phyloP scores from a whole-genome alignment of 1,140 invertebrate genomes.

The Monomorium pharaonis region DNA sequence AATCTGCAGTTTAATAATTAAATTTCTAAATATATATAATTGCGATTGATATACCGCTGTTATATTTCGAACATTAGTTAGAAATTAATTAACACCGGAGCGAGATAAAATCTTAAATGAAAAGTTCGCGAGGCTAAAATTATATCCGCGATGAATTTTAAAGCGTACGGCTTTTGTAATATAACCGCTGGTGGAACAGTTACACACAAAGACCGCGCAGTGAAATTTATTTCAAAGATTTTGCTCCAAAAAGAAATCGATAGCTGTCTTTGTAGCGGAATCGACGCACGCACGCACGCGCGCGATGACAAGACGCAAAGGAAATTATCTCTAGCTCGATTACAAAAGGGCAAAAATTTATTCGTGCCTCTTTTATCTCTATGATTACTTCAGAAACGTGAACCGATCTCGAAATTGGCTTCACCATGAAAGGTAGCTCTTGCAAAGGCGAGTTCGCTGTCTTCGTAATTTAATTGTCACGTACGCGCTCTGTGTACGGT shows the following conservation, averaged over 20 bases:
- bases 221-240: constrained; percentile 27
- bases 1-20: not conserved
- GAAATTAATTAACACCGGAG: not conserved
- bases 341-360: constrained; percentile 53
- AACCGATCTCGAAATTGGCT: constrained; percentile 46
- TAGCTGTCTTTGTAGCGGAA: constrained; percentile 29
- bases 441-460: constrained; percentile 11
- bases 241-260: constrained; percentile 17
- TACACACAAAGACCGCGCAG: constrained; percentile 13
- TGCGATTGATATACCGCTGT: not conserved
- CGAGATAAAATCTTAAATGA: constrained; percentile 5
- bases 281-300: not conserved
- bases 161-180: constrained; percentile 3
- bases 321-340: constrained; percentile 45
- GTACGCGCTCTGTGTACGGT: not conserved
- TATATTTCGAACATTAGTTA: not conserved
- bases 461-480: constrained; percentile 59
- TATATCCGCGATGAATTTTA: not conserved
- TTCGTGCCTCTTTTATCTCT: constrained; percentile 42
- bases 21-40: not conserved
- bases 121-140: not conserved
- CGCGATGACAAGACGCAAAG: constrained; percentile 40
- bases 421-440: constrained; percentile 27
- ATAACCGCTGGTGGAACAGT: not conserved
- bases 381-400: constrained; percentile 53